phyloP scores from a whole-genome alignment of 2,113 vertebrate species.

The Greenwoodochromis staneri region DNA sequence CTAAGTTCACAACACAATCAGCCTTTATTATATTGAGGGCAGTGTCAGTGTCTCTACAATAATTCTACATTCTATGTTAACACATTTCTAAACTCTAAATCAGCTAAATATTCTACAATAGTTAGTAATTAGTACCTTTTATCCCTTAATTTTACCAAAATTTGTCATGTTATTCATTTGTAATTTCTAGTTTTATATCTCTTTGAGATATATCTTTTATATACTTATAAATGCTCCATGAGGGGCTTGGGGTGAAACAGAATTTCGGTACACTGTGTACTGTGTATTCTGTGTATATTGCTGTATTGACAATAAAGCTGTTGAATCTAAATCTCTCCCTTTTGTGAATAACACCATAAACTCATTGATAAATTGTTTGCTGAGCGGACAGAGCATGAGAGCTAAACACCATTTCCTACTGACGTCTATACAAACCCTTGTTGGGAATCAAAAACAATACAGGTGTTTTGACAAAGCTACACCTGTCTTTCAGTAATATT shows the following conservation, averaged over 20 bases:
- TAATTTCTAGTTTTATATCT: neutral
- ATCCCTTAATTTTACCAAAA: neutral
- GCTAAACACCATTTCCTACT: neutral
- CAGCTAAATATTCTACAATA: too few relatives aligned
- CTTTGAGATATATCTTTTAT: neutral
- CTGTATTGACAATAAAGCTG: neutral
- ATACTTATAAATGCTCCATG: neutral
- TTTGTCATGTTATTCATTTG: neutral
- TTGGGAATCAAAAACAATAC: neutral
- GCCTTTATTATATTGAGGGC: too few relatives aligned
- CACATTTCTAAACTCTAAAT: too few relatives aligned
- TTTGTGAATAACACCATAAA: neutral
- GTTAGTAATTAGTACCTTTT: neutral
- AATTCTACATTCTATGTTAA: too few relatives aligned
- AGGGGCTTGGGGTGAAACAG: neutral
- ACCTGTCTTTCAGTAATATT: neutral
- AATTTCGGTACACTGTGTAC: neutral
- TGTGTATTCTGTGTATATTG: neutral
- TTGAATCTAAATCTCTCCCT: neutral
- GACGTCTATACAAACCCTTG: neutral
- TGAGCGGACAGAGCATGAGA: neutral
- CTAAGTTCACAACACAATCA: too few relatives aligned
- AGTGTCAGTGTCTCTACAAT: too few relatives aligned
- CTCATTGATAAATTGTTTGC: neutral
- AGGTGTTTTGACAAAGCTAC: neutral